phyloP scores from a whole-genome alignment of 2,888 invertebrate genomes.

The Podabrus alpinus region DNA sequence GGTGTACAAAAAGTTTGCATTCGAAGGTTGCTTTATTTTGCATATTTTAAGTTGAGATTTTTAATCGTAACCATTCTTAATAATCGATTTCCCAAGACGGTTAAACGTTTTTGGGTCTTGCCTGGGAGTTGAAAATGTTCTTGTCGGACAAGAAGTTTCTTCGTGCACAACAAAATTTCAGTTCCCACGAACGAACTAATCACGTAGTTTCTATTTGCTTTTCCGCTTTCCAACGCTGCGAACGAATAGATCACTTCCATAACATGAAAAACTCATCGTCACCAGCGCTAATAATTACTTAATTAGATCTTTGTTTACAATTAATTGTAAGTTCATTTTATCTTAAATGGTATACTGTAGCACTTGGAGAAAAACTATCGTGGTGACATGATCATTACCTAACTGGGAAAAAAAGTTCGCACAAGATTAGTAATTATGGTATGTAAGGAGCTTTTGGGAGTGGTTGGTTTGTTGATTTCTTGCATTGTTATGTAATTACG shows the following conservation, averaged over 20 bases:
- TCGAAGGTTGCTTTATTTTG: not conserved
- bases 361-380: not conserved
- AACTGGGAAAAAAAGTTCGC: conserved; percentile 5
- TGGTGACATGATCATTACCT: not conserved
- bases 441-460: conserved; percentile 3
- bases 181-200: too few species aligned
- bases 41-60: not conserved
- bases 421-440: not conserved
- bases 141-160: too few species aligned
- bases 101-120: too few species aligned
- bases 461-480: conserved; percentile 1
- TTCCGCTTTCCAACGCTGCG: not conserved
- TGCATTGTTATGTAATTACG: not conserved
- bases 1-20: not conserved
- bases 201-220: not conserved
- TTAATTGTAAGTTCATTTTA: too few species aligned
- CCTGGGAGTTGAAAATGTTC: too few species aligned
- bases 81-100: not conserved
- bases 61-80: not conserved
- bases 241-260: not conserved
- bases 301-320: too few species aligned
- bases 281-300: too few species aligned
- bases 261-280: too few species aligned
- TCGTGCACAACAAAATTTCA: too few species aligned
- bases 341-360: too few species aligned